Percentiles rank a stretch among this genome's conserved stretches.
Conservation (phyloP, 2,113 vertebrate genomes). For the Vulpes ferrilata region DNA sequence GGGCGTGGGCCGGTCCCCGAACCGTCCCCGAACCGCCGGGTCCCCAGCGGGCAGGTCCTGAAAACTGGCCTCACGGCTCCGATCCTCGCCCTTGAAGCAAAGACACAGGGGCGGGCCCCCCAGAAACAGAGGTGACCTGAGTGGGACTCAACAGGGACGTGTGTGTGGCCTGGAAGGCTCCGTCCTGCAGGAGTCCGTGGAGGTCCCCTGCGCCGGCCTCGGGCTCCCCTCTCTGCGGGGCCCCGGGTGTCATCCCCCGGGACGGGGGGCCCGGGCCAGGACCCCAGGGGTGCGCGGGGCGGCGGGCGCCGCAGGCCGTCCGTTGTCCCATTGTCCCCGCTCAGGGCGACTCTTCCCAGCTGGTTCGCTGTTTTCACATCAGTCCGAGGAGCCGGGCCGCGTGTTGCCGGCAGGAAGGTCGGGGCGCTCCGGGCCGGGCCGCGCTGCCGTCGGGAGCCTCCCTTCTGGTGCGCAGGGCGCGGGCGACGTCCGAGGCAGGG, state of each 20-base stretch:
- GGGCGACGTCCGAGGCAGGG: slow-evolving; percentile 86
- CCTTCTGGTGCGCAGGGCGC: slow-evolving; percentile 89
- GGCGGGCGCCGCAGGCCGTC: not conserved
- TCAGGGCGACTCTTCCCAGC: slow-evolving; percentile 88
- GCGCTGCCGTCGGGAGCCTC: slow-evolving; percentile 91
- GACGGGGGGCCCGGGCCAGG: not conserved
- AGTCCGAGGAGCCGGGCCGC: slow-evolving; percentile 91
- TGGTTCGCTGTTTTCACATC: slow-evolving; percentile 84
- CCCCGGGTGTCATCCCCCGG: slow-evolving; percentile 49
- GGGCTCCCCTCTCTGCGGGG: slow-evolving; percentile 37
- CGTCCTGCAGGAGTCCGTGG: not conserved
- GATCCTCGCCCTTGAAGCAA: not conserved
- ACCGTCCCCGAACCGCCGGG: too few relatives aligned
- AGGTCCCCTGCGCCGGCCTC: slow-evolving; percentile 36
- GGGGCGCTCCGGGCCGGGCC: slow-evolving; percentile 89
- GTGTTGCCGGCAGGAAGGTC: slow-evolving; percentile 95
- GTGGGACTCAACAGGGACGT: not conserved
- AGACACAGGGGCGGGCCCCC: not conserved
- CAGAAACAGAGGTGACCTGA: not conserved
- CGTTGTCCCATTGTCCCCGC: slow-evolving; percentile 58
- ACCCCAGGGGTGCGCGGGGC: not conserved
- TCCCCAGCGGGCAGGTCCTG: not conserved
- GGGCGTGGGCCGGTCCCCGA: not conserved
- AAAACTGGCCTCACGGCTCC: not conserved
- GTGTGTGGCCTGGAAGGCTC: not conserved